Evolutionary conservation across 2,113 vertebrate species (phyloP).

Genomic region (Circaetus cinerascens): DNA sequence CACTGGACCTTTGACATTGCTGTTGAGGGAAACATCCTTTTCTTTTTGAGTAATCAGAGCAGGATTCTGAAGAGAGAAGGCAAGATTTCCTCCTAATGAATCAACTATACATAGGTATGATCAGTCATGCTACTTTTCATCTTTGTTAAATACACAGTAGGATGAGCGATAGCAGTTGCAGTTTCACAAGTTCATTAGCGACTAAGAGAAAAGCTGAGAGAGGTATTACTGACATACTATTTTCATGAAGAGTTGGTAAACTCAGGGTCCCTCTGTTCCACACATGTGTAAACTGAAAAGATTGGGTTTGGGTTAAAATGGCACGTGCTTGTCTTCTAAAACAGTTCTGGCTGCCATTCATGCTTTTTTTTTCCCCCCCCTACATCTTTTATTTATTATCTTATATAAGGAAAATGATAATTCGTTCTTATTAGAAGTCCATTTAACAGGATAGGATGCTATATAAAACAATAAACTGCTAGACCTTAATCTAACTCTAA

Average conservation of each 20-base stretch:
- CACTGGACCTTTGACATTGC: neutral
- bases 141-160: neutral
- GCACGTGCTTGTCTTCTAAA: neutral
- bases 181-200: neutral
- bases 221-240: neutral
- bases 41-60: neutral
- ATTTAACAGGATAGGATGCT: neutral
- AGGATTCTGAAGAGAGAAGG: neutral
- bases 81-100: neutral
- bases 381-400: neutral
- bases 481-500: neutral
- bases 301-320: neutral
- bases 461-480: neutral
- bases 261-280: neutral
- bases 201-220: neutral
- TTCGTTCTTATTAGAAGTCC: neutral
- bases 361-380: rapidly evolving
- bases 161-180: rapidly evolving
- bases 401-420: neutral
- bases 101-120: neutral
- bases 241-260: neutral
- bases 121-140: neutral
- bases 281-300: neutral
- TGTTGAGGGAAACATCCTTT: neutral
- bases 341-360: neutral